A percentile compares a stretch with the other conserved stretches of the same genome.
These are phyloP conservation scores for Bradypodion ventrale DNA, from an alignment of 2,797 vertebrate species.

Conservation along the genomic window DNA sequence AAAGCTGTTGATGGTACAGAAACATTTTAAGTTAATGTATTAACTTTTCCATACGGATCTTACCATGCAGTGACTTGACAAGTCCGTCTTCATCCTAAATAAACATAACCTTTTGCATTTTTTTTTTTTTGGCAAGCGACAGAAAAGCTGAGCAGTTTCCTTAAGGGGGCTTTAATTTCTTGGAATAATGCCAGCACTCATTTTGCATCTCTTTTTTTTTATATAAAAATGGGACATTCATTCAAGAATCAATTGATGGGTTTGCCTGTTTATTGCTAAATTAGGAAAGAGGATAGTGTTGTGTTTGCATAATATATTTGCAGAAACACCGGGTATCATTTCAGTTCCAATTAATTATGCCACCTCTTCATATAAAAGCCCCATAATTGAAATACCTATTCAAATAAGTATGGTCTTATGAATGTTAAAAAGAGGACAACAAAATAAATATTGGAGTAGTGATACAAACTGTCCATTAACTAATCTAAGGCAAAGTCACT, in stretches of 20 bases:
- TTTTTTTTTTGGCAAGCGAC: slow-evolving; percentile 48
- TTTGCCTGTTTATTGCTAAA: slow-evolving; percentile 33
- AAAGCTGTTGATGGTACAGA: slow-evolving; percentile 52
- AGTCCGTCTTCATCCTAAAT: slow-evolving; percentile 63
- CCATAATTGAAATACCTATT: neutral
- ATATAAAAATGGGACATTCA: slow-evolving; percentile 40
- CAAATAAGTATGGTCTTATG: slow-evolving; percentile 39
- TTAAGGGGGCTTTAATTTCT: slow-evolving; percentile 53
- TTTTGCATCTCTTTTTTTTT: slow-evolving; percentile 45
- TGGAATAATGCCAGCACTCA: slow-evolving; percentile 42
- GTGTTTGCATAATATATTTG: slow-evolving; percentile 30
- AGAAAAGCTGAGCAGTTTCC: slow-evolving; percentile 61
- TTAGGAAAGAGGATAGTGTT: neutral
- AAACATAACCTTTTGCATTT: slow-evolving; percentile 60
- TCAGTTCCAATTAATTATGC: slow-evolving; percentile 37
- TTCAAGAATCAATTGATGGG: slow-evolving; percentile 4
- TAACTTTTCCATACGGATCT: slow-evolving; percentile 61
- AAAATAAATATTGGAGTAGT: slow-evolving; percentile 28
- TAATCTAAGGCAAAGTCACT: neutral
- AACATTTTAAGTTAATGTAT: slow-evolving; percentile 55
- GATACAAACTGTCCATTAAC: slow-evolving; percentile 28
- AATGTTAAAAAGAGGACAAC: slow-evolving; percentile 18
- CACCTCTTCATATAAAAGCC: slow-evolving; percentile 38
- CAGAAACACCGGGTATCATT: slow-evolving; percentile 34
- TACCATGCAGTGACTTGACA: slow-evolving; percentile 50